phyloP scores from a whole-genome alignment of 2,113 vertebrate genomes.

The Variabilichromis moorii region DNA sequence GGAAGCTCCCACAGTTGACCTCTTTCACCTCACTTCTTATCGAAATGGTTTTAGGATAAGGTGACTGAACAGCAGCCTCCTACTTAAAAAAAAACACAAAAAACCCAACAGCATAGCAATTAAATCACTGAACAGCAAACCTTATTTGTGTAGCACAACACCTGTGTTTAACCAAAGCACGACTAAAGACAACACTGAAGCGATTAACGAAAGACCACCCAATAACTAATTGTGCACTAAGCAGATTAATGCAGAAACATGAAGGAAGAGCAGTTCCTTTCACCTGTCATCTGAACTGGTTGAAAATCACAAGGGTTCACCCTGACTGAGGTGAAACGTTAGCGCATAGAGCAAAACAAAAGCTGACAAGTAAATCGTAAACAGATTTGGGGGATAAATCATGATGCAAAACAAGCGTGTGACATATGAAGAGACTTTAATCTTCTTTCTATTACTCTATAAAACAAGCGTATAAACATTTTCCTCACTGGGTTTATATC shows the following conservation, averaged over 20 bases:
- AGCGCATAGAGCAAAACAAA: not conserved
- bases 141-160: constrained; percentile 1
- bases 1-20: constrained; percentile 19
- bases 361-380: not conserved
- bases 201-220: not conserved
- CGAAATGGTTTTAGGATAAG: not conserved
- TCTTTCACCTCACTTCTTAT: not conserved
- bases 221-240: not conserved
- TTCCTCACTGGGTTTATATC: not conserved
- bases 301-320: not conserved
- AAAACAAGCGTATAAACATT: not conserved
- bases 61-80: constrained; percentile 5
- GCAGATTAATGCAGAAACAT: not conserved
- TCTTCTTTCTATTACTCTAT: not conserved
- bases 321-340: not conserved
- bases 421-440: not conserved
- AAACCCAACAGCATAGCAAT: not conserved
- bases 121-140: constrained; percentile 4
- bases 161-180: not conserved
- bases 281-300: not conserved
- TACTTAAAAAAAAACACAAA: not conserved
- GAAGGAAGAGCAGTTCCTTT: not conserved
- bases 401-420: not conserved
- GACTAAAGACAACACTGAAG: not conserved
- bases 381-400: not conserved